Evolutionary conservation across 2,888 invertebrate genomes (phyloP).

Genomic region (Rhamnusium bicolor): DNA sequence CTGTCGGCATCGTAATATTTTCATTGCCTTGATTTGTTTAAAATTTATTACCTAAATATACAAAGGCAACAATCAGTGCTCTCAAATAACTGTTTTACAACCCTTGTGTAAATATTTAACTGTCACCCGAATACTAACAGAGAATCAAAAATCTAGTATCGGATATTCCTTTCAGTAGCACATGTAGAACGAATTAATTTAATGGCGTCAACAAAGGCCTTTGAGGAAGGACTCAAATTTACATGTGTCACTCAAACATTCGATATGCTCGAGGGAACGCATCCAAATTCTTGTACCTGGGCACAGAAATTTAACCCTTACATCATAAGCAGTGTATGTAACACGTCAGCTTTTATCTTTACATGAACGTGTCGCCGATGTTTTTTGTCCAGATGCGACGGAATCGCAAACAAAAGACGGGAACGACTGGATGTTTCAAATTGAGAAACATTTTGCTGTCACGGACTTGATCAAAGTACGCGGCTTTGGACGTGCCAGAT

Average conservation of each 20-base stretch:
- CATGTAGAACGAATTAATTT: constrained; percentile 41
- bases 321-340: background rate
- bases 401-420: constrained; percentile 4
- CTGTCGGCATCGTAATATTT: background rate
- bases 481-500: constrained; percentile 22
- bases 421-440: constrained; percentile 3
- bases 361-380: background rate
- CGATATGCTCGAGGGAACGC: constrained; percentile 40
- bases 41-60: constrained; percentile 4
- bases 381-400: constrained; percentile 9
- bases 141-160: background rate
- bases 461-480: constrained; percentile 24
- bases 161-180: constrained; percentile 16
- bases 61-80: background rate
- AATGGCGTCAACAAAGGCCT: constrained; percentile 26
- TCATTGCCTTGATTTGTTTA: background rate
- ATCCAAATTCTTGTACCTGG: background rate
- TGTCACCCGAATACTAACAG: background rate
- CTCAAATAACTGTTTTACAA: constrained; percentile 14
- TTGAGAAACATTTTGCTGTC: constrained; percentile 26
- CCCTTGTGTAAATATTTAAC: constrained; percentile 29
- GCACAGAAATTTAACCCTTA: constrained; percentile 15
- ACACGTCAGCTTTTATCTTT: background rate
- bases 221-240: constrained; percentile 40
- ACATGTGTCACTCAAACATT: constrained; percentile 53